These are phyloP conservation scores for Corythornis cristatus DNA, from an alignment of 2,113 vertebrate species.

Conservation along the genomic window DNA sequence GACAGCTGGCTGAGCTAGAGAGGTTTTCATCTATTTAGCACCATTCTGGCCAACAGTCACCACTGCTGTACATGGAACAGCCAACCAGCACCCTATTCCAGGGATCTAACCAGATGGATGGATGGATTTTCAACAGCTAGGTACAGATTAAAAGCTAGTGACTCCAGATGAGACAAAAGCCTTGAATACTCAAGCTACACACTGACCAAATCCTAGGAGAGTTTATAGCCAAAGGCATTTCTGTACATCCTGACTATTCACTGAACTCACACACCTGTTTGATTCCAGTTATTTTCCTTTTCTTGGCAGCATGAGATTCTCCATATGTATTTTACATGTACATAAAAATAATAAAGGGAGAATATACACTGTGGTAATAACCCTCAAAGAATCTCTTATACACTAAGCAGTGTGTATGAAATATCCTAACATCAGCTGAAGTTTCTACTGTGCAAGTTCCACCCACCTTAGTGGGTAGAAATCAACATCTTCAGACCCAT, in stretches of 20 bases:
- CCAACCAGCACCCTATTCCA: too few relatives aligned
- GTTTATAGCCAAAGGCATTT: fast-evolving
- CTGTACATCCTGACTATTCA: background rate
- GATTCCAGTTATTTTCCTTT: background rate
- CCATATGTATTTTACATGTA: background rate
- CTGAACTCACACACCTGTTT: fast-evolving
- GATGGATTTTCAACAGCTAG: too few relatives aligned
- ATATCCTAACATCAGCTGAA: background rate
- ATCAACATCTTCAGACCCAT: background rate
- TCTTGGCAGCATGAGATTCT: background rate
- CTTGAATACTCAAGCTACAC: background rate
- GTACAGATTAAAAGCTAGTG: too few relatives aligned
- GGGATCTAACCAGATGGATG: too few relatives aligned
- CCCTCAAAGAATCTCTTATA: background rate
- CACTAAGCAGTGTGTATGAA: background rate
- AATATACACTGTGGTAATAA: background rate
- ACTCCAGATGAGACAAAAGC: too few relatives aligned
- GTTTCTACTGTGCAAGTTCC: background rate
- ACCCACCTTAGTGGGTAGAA: background rate
- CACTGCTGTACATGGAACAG: too few relatives aligned
- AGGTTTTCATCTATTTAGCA: too few relatives aligned
- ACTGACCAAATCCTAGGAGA: background rate
- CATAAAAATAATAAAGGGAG: background rate
- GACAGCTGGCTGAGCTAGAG: too few relatives aligned
- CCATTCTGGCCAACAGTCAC: too few relatives aligned